A percentile compares a stretch with the other conserved stretches of the same genome.
phyloP scores from a whole-genome alignment of 2,888 invertebrate genomes.

The Hanleya hanleyi region DNA sequence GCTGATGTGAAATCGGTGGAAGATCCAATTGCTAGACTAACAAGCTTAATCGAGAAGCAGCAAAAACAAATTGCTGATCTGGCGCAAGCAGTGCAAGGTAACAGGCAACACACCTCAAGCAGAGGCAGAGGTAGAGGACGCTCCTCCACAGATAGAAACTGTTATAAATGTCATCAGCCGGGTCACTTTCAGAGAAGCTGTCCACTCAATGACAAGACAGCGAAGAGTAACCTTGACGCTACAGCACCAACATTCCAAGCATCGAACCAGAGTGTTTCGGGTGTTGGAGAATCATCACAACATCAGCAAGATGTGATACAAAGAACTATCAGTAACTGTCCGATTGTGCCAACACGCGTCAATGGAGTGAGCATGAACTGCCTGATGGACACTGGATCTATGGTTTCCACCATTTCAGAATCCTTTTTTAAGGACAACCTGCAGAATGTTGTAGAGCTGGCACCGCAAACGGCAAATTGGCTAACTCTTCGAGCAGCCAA shows the following conservation, averaged over 20 bases:
- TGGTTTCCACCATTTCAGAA: slow-evolving; percentile 14
- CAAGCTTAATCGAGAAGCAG: neutral
- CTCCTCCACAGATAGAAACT: neutral
- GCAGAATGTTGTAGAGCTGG: neutral
- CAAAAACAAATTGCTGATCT: neutral
- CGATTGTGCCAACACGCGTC: slow-evolving; percentile 5
- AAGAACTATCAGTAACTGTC: slow-evolving; percentile 16
- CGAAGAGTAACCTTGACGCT: too few relatives aligned
- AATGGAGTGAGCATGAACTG: slow-evolving; percentile 9
- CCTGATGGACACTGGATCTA: slow-evolving; percentile 26
- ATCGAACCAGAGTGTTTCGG: too few relatives aligned
- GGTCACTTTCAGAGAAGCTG: neutral
- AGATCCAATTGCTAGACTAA: neutral
- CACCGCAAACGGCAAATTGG: neutral
- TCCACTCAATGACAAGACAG: neutral
- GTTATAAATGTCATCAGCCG: neutral
- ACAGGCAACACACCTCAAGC: too few relatives aligned
- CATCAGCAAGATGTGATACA: neutral
- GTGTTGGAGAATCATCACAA: neutral
- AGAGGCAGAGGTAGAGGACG: neutral
- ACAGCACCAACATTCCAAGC: too few relatives aligned
- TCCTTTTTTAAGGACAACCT: slow-evolving; percentile 18
- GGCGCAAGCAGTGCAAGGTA: neutral
- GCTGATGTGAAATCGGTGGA: too few relatives aligned
- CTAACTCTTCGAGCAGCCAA: slow-evolving; percentile 11